phyloP scores from a whole-genome alignment of 1,140 invertebrate species.

The Aphaenogaster ashmeadi region DNA sequence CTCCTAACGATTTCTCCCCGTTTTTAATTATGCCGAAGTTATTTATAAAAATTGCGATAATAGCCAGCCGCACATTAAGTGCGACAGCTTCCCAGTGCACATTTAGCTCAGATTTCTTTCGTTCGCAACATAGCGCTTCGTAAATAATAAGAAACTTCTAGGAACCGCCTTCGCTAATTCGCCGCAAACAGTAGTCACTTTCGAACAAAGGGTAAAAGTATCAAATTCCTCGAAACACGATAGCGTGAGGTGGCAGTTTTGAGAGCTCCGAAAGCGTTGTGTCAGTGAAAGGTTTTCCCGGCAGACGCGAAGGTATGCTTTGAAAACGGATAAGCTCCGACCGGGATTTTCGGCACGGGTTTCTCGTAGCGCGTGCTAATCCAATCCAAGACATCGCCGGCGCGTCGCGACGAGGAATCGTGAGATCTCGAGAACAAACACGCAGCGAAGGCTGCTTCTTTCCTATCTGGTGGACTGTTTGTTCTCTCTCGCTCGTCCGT shows the following conservation, averaged over 20 bases:
- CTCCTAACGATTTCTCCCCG: background rate
- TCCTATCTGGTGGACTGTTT: constrained; percentile 64
- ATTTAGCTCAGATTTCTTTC: background rate
- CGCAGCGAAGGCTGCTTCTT: constrained; percentile 19
- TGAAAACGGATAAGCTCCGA: constrained; percentile 33
- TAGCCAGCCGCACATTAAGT: background rate
- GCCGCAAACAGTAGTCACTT: background rate
- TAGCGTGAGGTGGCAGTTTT: constrained; percentile 30
- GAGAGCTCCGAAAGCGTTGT: constrained; percentile 3
- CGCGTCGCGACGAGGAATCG: constrained; percentile 26
- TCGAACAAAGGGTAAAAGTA: constrained; percentile 26
- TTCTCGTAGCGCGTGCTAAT: constrained; percentile 60
- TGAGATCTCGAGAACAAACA: constrained; percentile 61
- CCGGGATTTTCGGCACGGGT: constrained; percentile 58
- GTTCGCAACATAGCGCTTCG: background rate
- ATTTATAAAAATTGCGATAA: constrained; percentile 17
- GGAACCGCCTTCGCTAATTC: constrained; percentile 25
- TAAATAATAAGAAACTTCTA: background rate
- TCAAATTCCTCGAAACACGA: constrained; percentile 46
- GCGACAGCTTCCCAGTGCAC: background rate
- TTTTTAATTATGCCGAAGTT: constrained; percentile 21
- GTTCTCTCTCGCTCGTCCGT: constrained; percentile 50
- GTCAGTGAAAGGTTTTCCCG: constrained; percentile 7
- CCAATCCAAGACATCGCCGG: constrained; percentile 45
- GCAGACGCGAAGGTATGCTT: background rate